These are phyloP conservation scores for Myzus persicae DNA, from an alignment of 1,140 invertebrate species.

Conservation along the genomic window DNA sequence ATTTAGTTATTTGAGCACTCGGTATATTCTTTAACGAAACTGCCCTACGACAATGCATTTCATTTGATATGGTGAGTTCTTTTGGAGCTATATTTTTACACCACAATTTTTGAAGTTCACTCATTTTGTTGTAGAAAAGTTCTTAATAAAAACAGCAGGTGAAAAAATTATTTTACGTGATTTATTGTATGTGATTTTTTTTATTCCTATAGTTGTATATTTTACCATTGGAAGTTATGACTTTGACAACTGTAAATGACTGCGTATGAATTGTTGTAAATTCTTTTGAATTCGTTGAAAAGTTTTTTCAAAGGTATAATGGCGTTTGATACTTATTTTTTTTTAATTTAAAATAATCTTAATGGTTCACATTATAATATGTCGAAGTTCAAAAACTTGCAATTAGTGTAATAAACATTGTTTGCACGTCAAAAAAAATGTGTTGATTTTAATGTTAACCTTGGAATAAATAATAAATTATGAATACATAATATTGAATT, in stretches of 20 bases:
- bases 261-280: slow-evolving; percentile 1
- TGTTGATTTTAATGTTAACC: not conserved
- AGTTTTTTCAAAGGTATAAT: slow-evolving; percentile 28
- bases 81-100: not conserved
- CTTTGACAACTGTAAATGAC: slow-evolving; percentile 17
- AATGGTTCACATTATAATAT: not conserved
- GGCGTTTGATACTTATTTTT: not conserved
- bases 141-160: not conserved
- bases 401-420: slow-evolving; percentile 2
- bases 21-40: not conserved
- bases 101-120: not conserved
- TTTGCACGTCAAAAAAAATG: not conserved
- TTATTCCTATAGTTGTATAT: not conserved
- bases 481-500: too few relatives aligned
- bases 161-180: not conserved
- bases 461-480: not conserved
- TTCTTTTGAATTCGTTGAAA: not conserved
- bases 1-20: not conserved
- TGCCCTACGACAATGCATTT: not conserved
- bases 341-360: not conserved
- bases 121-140: not conserved
- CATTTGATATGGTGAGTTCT: not conserved
- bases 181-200: not conserved
- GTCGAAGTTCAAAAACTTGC: not conserved
- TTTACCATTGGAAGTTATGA: not conserved